These are phyloP conservation scores for Nowickia ferox DNA, from an alignment of 2,888 invertebrate species.

Conservation along the genomic window DNA sequence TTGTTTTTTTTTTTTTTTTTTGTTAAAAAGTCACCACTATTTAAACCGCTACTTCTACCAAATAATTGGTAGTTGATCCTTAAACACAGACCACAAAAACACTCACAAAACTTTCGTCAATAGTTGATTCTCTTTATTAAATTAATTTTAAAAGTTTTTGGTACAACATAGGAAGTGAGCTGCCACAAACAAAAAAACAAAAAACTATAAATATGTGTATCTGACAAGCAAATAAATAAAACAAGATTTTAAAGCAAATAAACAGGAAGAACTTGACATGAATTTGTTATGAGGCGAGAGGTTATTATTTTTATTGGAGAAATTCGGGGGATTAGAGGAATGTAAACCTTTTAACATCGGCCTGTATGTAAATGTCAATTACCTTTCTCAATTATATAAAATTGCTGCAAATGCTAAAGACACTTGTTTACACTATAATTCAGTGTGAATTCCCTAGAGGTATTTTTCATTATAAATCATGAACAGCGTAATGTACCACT, in stretches of 20 bases:
- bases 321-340: no score
- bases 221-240: not conserved
- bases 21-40: constrained; percentile 45
- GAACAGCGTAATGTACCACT: no score
- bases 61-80: constrained; percentile 59
- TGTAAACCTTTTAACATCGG: no score
- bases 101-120: constrained; percentile 30
- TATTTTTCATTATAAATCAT: no score
- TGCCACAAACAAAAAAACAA: constrained; percentile 10
- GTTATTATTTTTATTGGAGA: not conserved
- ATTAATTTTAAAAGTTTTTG: constrained; percentile 53
- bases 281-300: constrained; percentile 4
- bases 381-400: no score
- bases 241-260: not conserved
- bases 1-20: not conserved
- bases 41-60: constrained; percentile 42
- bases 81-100: constrained; percentile 55
- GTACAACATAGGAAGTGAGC: not conserved
- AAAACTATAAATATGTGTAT: not conserved
- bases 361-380: no score
- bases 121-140: constrained; percentile 42
- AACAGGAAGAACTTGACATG: not conserved
- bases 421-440: no score
- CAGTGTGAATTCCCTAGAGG: no score
- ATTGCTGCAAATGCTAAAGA: no score